A percentile compares a stretch with the other conserved stretches of the same genome.
Evolutionary conservation across 2,888 invertebrate species (phyloP).

Genomic region (Ceriagrion tenellum): DNA sequence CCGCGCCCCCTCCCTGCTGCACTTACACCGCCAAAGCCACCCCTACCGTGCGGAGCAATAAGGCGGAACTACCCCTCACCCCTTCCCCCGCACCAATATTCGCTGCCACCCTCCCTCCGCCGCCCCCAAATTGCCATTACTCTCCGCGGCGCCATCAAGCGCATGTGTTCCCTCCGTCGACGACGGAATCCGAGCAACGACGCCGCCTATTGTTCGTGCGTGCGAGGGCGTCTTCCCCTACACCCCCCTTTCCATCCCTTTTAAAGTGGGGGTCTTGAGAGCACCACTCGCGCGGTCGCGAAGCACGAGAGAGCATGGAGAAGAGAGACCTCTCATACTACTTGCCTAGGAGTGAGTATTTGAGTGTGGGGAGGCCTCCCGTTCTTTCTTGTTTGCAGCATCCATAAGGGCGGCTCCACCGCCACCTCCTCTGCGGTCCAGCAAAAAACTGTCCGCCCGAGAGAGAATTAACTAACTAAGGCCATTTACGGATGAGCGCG

Average conservation of each 20-base stretch:
- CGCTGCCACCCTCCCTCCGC: neutral
- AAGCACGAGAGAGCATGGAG: too few species aligned
- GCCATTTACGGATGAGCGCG: too few species aligned
- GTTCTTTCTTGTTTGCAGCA: neutral
- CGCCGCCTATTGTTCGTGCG: too few species aligned
- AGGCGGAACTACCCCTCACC: neutral
- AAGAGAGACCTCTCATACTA: too few species aligned
- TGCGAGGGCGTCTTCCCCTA: too few species aligned
- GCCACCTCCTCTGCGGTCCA: neutral
- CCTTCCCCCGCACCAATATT: neutral
- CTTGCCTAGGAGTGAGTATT: neutral
- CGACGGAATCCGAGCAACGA: too few species aligned
- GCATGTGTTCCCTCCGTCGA: conserved; percentile 26
- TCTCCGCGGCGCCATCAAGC: conserved; percentile 44
- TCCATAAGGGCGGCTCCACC: neutral
- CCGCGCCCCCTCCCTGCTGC: neutral
- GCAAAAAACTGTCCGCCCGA: too few species aligned
- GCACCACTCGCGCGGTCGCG: too few species aligned
- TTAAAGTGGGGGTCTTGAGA: too few species aligned
- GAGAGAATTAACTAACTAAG: too few species aligned
- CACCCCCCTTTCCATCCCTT: too few species aligned
- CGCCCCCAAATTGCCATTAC: neutral
- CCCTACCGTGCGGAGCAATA: too few species aligned
- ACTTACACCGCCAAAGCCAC: neutral
- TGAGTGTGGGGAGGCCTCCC: neutral